These are phyloP conservation scores for Tragelaphus scriptus DNA, from an alignment of 2,113 vertebrate genomes.

Conservation along the genomic window DNA sequence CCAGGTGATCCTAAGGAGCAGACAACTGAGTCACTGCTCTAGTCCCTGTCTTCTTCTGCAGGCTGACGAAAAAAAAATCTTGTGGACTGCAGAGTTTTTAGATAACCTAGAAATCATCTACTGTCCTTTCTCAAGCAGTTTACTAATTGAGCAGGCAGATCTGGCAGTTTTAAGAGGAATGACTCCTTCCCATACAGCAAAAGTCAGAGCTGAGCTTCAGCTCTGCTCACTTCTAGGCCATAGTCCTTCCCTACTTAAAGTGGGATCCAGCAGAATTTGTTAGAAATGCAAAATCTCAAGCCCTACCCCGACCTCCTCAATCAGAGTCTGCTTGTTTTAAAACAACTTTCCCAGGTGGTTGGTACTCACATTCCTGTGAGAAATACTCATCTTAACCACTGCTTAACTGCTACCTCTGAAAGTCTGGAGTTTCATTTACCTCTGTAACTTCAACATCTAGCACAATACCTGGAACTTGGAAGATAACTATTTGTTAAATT, in stretches of 20 bases:
- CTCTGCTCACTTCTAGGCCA: not conserved
- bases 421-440: not conserved
- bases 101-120: conserved; percentile 7
- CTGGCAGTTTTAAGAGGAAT: not conserved
- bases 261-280: not conserved
- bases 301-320: not conserved
- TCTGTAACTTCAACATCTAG: not conserved
- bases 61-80: not conserved
- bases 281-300: not conserved
- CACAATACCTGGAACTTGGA: not conserved
- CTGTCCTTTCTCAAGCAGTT: not conserved
- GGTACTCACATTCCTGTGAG: not conserved
- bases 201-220: not conserved
- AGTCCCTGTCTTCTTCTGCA: not conserved
- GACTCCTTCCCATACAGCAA: not conserved
- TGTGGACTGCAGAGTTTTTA: not conserved
- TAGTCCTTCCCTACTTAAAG: not conserved
- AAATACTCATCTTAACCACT: not conserved
- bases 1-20: not conserved
- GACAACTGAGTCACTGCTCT: not conserved
- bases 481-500: not conserved
- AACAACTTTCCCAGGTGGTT: not conserved
- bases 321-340: not conserved
- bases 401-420: not conserved
- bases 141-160: conserved; percentile 1